Conservation (phyloP, 2,888 invertebrate species). For the Spisula solida region DNA sequence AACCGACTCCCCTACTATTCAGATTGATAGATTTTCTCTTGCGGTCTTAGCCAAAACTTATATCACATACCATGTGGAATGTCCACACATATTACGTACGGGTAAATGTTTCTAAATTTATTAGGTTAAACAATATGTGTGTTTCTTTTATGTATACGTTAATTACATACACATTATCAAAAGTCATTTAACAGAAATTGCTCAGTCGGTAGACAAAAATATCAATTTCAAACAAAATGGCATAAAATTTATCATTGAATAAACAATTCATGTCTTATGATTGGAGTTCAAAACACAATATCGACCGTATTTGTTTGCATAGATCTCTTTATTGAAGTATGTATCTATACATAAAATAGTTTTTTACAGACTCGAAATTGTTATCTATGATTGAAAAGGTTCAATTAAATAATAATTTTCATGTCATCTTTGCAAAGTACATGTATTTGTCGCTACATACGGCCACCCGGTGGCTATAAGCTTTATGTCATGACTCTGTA, state of each 20-base stretch:
- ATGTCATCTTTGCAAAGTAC: no score
- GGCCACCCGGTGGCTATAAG: no score
- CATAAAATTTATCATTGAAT: slow-evolving; percentile 3
- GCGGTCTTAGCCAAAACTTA: no score
- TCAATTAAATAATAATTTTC: background rate
- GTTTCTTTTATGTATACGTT: background rate
- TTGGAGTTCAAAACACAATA: slow-evolving; percentile 16
- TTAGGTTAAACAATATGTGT: background rate
- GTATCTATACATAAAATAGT: background rate
- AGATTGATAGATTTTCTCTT: no score
- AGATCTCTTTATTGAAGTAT: background rate
- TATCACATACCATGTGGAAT: no score
- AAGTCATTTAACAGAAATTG: background rate
- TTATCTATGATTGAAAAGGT: background rate
- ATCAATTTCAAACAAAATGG: background rate
- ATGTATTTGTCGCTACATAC: no score
- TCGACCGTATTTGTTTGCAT: background rate
- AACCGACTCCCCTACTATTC: no score
- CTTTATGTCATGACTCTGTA: no score
- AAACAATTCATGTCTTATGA: background rate
- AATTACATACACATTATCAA: background rate
- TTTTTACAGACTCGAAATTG: background rate
- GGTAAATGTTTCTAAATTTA: background rate
- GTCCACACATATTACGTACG: background rate
- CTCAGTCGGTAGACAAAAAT: slow-evolving; percentile 9